phyloP scores from a whole-genome alignment of 2,797 vertebrate species.

The Trachurus trachurus region DNA sequence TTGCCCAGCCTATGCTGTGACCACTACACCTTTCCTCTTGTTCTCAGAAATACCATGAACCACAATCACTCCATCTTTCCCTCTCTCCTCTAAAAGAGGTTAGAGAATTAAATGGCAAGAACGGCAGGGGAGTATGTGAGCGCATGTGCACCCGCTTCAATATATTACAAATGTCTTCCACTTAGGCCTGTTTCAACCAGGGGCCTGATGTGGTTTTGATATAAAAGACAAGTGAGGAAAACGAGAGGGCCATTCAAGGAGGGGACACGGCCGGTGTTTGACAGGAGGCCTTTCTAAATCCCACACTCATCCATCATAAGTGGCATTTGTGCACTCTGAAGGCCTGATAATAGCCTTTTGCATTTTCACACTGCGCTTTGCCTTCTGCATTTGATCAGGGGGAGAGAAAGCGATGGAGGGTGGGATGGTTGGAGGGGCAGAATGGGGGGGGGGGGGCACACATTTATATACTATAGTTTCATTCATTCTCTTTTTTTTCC shows the following conservation, averaged over 20 bases:
- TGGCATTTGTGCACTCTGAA: slow-evolving; percentile 90
- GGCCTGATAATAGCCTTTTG: slow-evolving; percentile 91
- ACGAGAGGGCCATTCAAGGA: slow-evolving; percentile 51
- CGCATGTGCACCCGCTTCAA: slow-evolving; percentile 34
- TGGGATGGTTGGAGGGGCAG: background rate
- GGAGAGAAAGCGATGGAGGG: slow-evolving; percentile 42
- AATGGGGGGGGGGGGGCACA: slow-evolving; percentile 36
- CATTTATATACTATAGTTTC: slow-evolving; percentile 37
- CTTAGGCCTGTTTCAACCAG: slow-evolving; percentile 50
- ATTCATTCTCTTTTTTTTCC: slow-evolving; percentile 50
- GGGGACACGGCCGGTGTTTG: slow-evolving; percentile 70
- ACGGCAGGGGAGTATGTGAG: slow-evolving; percentile 60
- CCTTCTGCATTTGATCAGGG: slow-evolving; percentile 74
- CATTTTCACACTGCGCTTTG: slow-evolving; percentile 85
- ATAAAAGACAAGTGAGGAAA: slow-evolving; percentile 65
- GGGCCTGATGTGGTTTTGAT: slow-evolving; percentile 60
- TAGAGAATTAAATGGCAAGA: slow-evolving; percentile 77
- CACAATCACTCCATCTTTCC: slow-evolving; percentile 41
- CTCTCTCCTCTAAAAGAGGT: slow-evolving; percentile 33
- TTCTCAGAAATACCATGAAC: slow-evolving; percentile 45
- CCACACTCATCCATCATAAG: slow-evolving; percentile 86
- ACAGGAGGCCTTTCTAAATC: slow-evolving; percentile 83
- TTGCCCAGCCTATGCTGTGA: slow-evolving; percentile 23
- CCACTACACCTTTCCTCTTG: slow-evolving; percentile 22
- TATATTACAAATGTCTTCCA: slow-evolving; percentile 72